Percentiles rank a stretch among this genome's conserved stretches.
Evolutionary conservation across 2,797 vertebrate species (phyloP).

Genomic region (Lates japonicus): DNA sequence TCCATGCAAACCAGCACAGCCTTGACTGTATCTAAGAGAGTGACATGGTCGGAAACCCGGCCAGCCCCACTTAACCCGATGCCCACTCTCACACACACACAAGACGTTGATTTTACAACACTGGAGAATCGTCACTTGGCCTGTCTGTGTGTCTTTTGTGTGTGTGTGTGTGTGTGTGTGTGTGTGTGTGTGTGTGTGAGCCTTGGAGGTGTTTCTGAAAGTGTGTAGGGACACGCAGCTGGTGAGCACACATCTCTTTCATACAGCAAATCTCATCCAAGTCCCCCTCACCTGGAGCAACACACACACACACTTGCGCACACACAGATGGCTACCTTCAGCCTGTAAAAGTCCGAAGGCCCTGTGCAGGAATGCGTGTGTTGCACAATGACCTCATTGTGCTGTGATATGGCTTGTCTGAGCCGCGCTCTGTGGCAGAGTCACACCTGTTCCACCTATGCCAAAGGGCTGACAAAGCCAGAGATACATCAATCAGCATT

Average conservation of each 20-base stretch:
- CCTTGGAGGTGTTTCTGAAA: slow-evolving; percentile 55
- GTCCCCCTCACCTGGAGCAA: slow-evolving; percentile 83
- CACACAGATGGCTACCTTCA: slow-evolving; percentile 80
- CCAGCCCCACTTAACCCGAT: slow-evolving; percentile 46
- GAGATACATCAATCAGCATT: slow-evolving; percentile 87
- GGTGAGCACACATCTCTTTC: slow-evolving; percentile 77
- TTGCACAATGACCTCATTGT: slow-evolving; percentile 90
- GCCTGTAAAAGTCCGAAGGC: slow-evolving; percentile 84
- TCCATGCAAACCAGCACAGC: not conserved
- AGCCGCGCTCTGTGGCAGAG: slow-evolving; percentile 87
- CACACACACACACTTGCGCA: slow-evolving; percentile 31
- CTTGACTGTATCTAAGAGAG: slow-evolving; percentile 32
- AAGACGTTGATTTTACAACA: slow-evolving; percentile 68
- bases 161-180: slow-evolving; percentile 24
- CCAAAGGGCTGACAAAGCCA: slow-evolving; percentile 88
- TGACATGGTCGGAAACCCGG: slow-evolving; percentile 50
- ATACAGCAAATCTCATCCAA: slow-evolving; percentile 77
- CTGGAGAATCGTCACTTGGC: slow-evolving; percentile 59
- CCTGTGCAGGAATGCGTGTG: slow-evolving; percentile 85
- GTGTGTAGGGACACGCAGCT: slow-evolving; percentile 78
- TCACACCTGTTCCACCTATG: slow-evolving; percentile 91
- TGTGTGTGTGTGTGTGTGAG: slow-evolving; percentile 41
- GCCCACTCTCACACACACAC: slow-evolving; percentile 48
- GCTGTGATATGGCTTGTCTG: slow-evolving; percentile 83
- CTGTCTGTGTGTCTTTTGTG: slow-evolving; percentile 7